phyloP scores from a whole-genome alignment of 2,888 invertebrate species.

The Nowickia ferox region DNA sequence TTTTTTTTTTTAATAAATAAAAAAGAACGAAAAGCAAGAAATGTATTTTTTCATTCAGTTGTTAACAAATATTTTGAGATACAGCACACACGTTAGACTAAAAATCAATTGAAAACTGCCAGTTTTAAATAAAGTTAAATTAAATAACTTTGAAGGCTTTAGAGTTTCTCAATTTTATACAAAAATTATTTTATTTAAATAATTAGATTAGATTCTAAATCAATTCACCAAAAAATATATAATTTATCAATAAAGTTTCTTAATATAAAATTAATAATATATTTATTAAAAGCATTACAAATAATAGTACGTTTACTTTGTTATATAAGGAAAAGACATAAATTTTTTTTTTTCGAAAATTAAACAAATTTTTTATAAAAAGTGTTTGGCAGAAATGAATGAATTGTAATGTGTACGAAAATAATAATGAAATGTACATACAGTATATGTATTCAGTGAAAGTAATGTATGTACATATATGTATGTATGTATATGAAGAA shows the following conservation, averaged over 20 bases:
- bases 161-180: conserved; percentile 46
- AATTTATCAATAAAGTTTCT: conserved; percentile 28
- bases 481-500: no score
- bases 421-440: conserved; percentile 1
- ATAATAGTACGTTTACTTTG: conserved; percentile 41
- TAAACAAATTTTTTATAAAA: conserved; percentile 18
- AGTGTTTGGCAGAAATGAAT: conserved; percentile 47
- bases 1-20: conserved; percentile 16
- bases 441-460: no score
- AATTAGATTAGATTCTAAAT: conserved; percentile 27
- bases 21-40: conserved; percentile 29
- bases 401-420: conserved; percentile 32
- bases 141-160: conserved; percentile 19
- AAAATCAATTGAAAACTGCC: not conserved
- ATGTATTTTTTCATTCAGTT: conserved; percentile 60
- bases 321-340: conserved; percentile 22
- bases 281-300: conserved; percentile 25
- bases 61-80: conserved; percentile 63
- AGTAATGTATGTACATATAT: no score
- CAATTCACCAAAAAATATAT: conserved; percentile 55
- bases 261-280: conserved; percentile 46
- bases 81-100: conserved; percentile 47
- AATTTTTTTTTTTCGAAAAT: conserved; percentile 5
- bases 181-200: conserved; percentile 7
- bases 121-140: not conserved